Evolutionary conservation across 2,888 invertebrate genomes (phyloP), one percentile per base, ranked within the genome.

Genomic region (Dione vanillae): DNA sequence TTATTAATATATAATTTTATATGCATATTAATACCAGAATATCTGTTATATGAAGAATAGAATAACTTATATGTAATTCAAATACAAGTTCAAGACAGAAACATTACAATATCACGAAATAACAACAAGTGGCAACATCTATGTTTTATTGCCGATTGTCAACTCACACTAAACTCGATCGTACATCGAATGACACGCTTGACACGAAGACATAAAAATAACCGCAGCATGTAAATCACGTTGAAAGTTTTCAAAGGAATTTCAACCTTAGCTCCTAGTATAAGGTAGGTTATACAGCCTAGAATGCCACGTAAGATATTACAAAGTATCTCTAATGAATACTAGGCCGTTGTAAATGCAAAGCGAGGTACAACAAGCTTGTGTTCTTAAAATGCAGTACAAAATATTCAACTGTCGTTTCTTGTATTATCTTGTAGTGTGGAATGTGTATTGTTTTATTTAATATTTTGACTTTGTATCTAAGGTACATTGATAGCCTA

Each of bases 311-410:
- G 73, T 65, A 67, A 49, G 65, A 43, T 65, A 51, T 62, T 54
- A 67, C 72, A 65, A 71, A 76, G 77, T 74, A 70, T 59, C 75
- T 74, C 78, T 77, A 78, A 78, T 77, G 78, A 78, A 78, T 78
- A 76, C 76, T 74, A 70, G 67, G 74, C 74, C 70, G 75, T 79
- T 80, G 80, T 79, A 79, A 82, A 82, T 80, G 81, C 80, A 78
- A 80, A 81, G 79, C 79, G 78, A 76, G 79, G 76, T 78, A 76
- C 78, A 78, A 78, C 78, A 76, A 74, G 79, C 77, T 77, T 78
- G 78, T 77, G 79, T 80, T 82, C 84, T 86, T 85, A 83, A 85
- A 87, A 86, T 83, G 84, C 83, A 78, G 78, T 78, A 80, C 83
- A 82, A 83, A 56, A 85, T 5, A 27, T 80, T 88, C 86, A 86